A percentile compares a stretch with the other conserved stretches of the same genome.
These are phyloP conservation scores for Mormyrus proboscirostris DNA, from an alignment of 2,797 vertebrate genomes.

Conservation along the genomic window DNA sequence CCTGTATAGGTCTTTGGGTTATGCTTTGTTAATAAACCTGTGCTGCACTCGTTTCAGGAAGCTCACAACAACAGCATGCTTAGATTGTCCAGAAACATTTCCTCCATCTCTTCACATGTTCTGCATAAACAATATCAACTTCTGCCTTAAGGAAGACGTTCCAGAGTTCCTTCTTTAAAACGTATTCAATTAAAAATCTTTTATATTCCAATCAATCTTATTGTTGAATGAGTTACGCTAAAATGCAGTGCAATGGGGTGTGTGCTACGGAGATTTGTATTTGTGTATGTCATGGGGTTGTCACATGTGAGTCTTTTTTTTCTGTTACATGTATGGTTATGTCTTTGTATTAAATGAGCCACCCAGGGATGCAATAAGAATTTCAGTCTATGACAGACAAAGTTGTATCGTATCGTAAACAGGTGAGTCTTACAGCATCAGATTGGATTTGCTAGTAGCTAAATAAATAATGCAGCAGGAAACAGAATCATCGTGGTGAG, in stretches of 20 bases:
- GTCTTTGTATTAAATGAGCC: neutral
- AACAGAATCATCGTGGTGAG: neutral
- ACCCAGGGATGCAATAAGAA: neutral
- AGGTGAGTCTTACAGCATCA: neutral
- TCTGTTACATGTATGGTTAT: neutral
- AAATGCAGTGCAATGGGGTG: neutral
- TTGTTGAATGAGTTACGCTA: neutral
- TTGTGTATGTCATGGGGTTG: neutral
- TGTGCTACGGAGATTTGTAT: neutral
- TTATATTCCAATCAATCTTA: neutral
- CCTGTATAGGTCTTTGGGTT: neutral
- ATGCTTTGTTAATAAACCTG: neutral
- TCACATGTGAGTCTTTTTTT: neutral
- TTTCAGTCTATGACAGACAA: neutral
- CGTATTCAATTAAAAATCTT: neutral
- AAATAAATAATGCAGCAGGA: neutral
- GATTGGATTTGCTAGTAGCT: neutral
- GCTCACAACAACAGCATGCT: neutral
- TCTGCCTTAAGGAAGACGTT: neutral
- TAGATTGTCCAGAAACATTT: too few species aligned
- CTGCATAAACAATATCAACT: too few species aligned
- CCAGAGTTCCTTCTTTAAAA: too few species aligned
- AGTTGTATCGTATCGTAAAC: neutral
- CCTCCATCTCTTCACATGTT: too few species aligned
- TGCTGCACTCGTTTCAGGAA: neutral